These are phyloP conservation scores for Syrrhaptes paradoxus DNA, from an alignment of 2,113 vertebrate species.

Conservation along the genomic window DNA sequence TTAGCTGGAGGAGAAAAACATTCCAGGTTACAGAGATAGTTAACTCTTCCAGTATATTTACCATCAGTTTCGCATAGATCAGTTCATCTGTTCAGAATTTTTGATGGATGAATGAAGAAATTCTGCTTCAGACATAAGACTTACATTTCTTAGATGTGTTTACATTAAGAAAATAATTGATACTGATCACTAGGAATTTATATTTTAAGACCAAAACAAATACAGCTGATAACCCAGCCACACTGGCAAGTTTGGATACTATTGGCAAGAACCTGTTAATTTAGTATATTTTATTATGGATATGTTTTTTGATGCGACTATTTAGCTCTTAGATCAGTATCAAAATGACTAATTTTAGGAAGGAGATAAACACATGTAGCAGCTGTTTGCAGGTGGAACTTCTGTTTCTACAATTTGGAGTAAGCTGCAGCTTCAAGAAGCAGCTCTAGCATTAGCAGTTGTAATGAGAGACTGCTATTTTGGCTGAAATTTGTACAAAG, in stretches of 20 bases:
- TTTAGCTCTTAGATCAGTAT: background rate
- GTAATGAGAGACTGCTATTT: background rate
- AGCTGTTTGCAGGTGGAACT: background rate
- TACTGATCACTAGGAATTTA: background rate
- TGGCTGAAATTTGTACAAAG: background rate
- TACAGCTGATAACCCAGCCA: background rate
- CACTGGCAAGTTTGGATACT: background rate
- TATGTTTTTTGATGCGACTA: background rate
- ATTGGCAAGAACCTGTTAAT: background rate
- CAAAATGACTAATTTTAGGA: background rate
- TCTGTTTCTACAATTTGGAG: background rate
- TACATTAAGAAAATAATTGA: background rate
- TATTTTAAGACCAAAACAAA: background rate
- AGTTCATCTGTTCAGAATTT: background rate
- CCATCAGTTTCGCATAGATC: background rate
- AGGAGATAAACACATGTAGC: background rate
- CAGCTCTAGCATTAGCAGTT: background rate
- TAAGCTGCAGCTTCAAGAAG: background rate
- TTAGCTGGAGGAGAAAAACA: background rate
- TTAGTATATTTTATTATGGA: background rate
- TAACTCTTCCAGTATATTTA: background rate
- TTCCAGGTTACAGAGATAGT: background rate
- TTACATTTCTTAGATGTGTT: background rate
- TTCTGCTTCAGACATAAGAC: background rate
- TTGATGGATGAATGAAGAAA: background rate